Percentiles rank a stretch among this genome's conserved stretches.
These are phyloP conservation scores for Drosophila melanosoma DNA, from an alignment of 2,888 invertebrate genomes.

Conservation along the genomic window DNA sequence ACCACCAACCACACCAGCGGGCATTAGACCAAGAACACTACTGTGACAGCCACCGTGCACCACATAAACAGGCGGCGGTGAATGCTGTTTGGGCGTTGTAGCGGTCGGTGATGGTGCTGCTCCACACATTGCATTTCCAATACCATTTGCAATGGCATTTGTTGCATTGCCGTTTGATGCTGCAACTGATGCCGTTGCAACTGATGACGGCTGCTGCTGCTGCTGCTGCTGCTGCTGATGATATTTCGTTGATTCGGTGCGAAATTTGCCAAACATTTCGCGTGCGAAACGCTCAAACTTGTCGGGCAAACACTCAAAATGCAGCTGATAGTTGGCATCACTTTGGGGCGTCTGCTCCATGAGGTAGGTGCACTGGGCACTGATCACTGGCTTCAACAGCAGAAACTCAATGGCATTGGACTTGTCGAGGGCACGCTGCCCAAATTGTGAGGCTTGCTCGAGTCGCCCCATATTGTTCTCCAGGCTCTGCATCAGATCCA, in stretches of 20 bases:
- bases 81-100: conserved; percentile 85
- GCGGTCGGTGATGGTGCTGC: conserved; percentile 47
- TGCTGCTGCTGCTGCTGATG: neutral
- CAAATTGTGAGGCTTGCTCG: conserved; percentile 94
- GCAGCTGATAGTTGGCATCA: conserved; percentile 91
- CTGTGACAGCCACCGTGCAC: conserved; percentile 42
- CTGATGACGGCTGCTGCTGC: neutral
- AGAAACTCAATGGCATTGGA: conserved; percentile 95
- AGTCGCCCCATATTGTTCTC: conserved; percentile 94
- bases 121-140: conserved; percentile 45
- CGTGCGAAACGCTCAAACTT: conserved; percentile 91
- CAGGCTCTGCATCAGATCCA: conserved; percentile 93
- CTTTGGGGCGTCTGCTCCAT: conserved; percentile 93
- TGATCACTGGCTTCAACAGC: conserved; percentile 92
- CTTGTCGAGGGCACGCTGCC: conserved; percentile 91
- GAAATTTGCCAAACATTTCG: conserved; percentile 91
- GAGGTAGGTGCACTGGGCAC: conserved; percentile 91
- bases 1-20: conserved; percentile 13
- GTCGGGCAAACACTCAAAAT: conserved; percentile 92
- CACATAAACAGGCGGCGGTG: conserved; percentile 83
- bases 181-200: neutral
- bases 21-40: conserved; percentile 32
- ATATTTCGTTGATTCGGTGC: conserved; percentile 86
- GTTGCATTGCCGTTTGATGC: conserved; percentile 1
- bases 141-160: neutral